Evolutionary conservation across 2,113 vertebrate species (phyloP).

Genomic region (Setophaga coronata): DNA sequence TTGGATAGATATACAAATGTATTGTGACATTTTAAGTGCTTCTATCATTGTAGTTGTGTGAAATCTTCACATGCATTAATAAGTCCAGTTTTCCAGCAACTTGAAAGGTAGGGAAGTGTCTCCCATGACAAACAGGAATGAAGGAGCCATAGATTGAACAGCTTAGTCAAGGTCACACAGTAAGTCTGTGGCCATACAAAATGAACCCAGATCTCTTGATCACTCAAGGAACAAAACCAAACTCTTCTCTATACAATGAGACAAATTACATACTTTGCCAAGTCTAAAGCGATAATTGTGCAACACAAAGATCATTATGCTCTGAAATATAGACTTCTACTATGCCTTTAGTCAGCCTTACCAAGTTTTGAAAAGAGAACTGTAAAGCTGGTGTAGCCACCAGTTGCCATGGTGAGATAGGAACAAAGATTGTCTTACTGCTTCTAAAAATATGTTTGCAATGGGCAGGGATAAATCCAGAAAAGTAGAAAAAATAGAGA

Average conservation of each 20-base stretch:
- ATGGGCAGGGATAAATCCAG: background rate
- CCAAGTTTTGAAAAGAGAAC: background rate
- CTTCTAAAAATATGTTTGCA: background rate
- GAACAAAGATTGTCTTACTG: background rate
- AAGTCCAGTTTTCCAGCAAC: background rate
- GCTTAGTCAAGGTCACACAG: background rate
- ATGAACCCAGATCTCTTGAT: background rate
- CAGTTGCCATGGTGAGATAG: conserved; percentile 39
- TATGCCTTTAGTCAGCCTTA: background rate
- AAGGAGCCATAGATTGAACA: background rate
- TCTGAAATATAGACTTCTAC: background rate
- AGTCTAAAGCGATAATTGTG: background rate
- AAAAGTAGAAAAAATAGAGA: background rate
- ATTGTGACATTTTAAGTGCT: background rate
- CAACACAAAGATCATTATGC: background rate
- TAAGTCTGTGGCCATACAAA: background rate
- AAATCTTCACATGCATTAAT: background rate
- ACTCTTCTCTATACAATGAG: background rate
- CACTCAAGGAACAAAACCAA: background rate
- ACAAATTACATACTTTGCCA: background rate
- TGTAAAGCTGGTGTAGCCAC: background rate
- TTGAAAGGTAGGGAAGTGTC: background rate
- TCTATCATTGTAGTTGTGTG: background rate
- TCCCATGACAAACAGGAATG: background rate
- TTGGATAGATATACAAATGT: background rate